Conservation (phyloP, 2,797 vertebrate species). For the Cyprinodon diabolis region DNA sequence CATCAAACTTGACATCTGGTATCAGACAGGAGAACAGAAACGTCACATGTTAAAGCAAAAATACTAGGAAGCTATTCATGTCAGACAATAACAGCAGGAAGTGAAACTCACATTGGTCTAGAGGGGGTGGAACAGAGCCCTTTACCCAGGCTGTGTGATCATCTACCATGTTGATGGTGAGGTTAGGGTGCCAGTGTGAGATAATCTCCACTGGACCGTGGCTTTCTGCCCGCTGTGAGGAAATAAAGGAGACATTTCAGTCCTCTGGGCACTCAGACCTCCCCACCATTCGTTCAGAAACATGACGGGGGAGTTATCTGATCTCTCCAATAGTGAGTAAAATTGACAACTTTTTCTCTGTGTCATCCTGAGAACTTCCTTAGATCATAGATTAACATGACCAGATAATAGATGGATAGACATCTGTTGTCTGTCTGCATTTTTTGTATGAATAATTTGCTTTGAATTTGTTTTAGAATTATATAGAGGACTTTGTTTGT, state of each 20-base stretch:
- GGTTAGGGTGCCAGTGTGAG: constrained; percentile 97
- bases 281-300: no score
- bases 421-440: no score
- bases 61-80: neutral
- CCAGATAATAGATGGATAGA: no score
- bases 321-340: no score
- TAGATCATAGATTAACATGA: no score
- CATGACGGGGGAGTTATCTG: no score
- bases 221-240: constrained; percentile 89
- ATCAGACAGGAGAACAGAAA: neutral
- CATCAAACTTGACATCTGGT: constrained; percentile 94
- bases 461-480: no score
- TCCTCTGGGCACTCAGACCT: no score
- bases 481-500: no score
- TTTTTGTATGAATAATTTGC: no score
- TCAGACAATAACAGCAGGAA: neutral
- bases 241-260: constrained; percentile 9
- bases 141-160: constrained; percentile 98
- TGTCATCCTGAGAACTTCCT: no score
- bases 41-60: neutral
- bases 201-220: constrained; percentile 95
- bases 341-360: no score
- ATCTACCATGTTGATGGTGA: constrained; percentile 97
- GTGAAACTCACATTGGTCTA: constrained; percentile 89
- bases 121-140: constrained; percentile 92